Evolutionary conservation across 53 echinoderm and acorn worm genomes (phyloP).

Genomic region (Temnopleurus reevesii): DNA sequence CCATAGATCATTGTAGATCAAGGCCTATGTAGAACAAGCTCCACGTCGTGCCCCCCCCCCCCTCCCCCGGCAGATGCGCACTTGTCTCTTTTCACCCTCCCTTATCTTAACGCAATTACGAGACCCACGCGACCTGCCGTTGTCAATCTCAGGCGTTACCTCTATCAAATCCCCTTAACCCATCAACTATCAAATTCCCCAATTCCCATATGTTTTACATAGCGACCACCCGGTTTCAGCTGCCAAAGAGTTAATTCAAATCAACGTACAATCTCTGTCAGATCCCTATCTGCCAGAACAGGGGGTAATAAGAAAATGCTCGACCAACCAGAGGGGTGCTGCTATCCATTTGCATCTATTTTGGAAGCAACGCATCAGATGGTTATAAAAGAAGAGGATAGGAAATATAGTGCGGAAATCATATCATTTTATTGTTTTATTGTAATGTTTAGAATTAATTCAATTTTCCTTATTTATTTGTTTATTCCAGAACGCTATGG

Average conservation of each 20-base stretch:
- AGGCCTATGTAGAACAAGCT: too few species aligned
- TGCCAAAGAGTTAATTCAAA: slow-evolving; percentile 31
- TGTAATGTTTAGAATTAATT: too few species aligned
- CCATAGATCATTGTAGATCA: too few species aligned
- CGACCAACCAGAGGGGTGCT: not conserved
- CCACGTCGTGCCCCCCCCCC: not conserved
- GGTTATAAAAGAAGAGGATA: too few species aligned
- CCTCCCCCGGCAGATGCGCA: not conserved
- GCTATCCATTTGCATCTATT: not conserved
- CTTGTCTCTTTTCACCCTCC: not conserved
- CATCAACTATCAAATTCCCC: too few species aligned
- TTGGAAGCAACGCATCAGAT: not conserved
- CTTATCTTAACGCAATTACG: slow-evolving; percentile 38
- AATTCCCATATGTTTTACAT: too few species aligned
- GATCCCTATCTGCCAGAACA: not conserved
- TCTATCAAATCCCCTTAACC: not conserved
- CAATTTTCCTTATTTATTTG: too few species aligned
- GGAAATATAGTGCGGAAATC: too few species aligned
- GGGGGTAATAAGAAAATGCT: not conserved
- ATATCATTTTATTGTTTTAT: too few species aligned
- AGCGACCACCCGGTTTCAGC: too few species aligned
- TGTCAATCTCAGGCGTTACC: slow-evolving; percentile 20
- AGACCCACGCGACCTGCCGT: slow-evolving; percentile 41
- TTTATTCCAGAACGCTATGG: too few species aligned
- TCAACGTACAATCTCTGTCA: not conserved